Evolutionary conservation across 2,113 vertebrate genomes (phyloP).

Genomic region (Illadopsis cleaveri): DNA sequence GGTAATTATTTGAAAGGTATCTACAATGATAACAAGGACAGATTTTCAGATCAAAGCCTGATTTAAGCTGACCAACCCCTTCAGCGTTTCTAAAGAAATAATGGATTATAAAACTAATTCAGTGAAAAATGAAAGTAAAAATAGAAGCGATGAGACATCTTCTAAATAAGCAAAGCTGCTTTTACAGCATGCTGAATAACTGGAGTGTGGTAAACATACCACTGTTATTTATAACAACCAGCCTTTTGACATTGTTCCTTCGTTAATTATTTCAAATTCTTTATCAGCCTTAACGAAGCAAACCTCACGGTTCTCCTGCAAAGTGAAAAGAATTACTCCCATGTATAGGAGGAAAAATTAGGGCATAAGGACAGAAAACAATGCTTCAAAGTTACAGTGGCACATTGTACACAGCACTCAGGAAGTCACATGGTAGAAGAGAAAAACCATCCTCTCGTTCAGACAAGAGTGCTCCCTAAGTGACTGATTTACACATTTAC

Average conservation of each 20-base stretch:
- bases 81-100: slow-evolving; percentile 13
- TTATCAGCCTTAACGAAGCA: background rate
- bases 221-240: slow-evolving; percentile 46
- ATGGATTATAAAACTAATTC: slow-evolving; percentile 31
- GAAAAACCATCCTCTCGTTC: background rate
- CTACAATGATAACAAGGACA: background rate
- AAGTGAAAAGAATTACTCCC: background rate
- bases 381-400: background rate
- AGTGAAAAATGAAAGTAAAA: slow-evolving; percentile 48
- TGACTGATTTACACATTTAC: background rate
- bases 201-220: slow-evolving; percentile 37
- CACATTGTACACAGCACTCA: background rate
- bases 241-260: slow-evolving; percentile 11
- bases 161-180: slow-evolving; percentile 62
- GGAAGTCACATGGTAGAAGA: background rate
- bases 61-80: slow-evolving; percentile 9
- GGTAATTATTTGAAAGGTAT: background rate
- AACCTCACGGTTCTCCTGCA: background rate
- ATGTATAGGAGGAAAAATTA: background rate
- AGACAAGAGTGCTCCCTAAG: background rate
- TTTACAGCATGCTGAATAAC: slow-evolving; percentile 46
- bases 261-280: background rate
- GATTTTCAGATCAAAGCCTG: slow-evolving; percentile 27
- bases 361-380: background rate
- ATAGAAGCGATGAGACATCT: slow-evolving; percentile 48